A percentile compares a stretch with the other conserved stretches of the same genome.
These are phyloP conservation scores for Elephas maximus DNA, from an alignment of 2,113 vertebrate genomes.

Conservation along the genomic window DNA sequence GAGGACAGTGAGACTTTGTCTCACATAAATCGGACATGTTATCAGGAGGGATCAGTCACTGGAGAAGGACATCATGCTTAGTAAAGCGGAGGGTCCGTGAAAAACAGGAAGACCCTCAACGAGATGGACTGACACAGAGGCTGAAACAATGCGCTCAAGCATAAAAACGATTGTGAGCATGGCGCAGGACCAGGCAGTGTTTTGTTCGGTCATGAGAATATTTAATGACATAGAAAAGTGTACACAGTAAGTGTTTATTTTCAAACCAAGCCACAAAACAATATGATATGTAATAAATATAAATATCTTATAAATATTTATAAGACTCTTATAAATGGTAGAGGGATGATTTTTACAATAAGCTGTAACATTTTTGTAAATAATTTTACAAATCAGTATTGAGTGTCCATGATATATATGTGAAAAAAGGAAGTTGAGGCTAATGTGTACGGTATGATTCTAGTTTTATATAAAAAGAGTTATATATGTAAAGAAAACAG, in stretches of 20 bases:
- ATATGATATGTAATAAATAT: neutral
- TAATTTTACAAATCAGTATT: constrained; percentile 11
- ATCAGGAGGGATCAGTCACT: no score
- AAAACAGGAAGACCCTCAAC: no score
- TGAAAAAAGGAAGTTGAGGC: neutral
- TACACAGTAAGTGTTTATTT: constrained; percentile 10
- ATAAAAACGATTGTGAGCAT: no score
- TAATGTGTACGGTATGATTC: neutral
- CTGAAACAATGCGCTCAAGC: no score
- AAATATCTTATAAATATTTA: neutral
- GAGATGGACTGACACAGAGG: no score
- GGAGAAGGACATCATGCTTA: no score
- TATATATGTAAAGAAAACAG: constrained; percentile 3
- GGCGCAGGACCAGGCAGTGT: no score
- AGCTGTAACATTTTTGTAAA: neutral
- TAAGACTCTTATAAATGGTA: neutral
- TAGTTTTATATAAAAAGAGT: constrained; percentile 17
- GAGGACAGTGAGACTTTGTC: no score
- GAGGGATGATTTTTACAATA: neutral
- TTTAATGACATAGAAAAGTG: neutral
- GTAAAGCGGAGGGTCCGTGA: no score
- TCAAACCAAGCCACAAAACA: constrained; percentile 56
- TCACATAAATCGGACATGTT: no score
- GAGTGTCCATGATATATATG: constrained; percentile 6
- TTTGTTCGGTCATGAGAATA: neutral